A percentile compares a stretch with the other conserved stretches of the same genome.
These are phyloP conservation scores for Limanda limanda DNA, from an alignment of 2,113 vertebrate genomes.

Conservation along the genomic window DNA sequence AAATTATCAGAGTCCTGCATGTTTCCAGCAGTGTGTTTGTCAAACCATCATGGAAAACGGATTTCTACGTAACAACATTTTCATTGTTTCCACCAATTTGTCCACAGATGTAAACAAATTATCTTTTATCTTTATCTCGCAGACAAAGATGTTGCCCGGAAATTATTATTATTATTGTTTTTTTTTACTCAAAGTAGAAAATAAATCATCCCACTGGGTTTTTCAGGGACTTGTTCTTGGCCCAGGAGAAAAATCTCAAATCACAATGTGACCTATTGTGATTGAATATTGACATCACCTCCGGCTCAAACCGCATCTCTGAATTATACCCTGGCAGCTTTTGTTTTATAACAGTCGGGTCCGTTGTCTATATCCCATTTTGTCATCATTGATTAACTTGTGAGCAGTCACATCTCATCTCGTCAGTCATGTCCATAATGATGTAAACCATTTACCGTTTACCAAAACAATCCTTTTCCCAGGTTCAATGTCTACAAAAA, in stretches of 20 bases:
- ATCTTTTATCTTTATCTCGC: not conserved
- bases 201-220: not conserved
- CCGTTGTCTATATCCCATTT: constrained; percentile 22
- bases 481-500: not conserved
- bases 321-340: constrained; percentile 18
- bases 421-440: not conserved
- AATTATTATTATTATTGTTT: not conserved
- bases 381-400: constrained; percentile 3
- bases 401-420: not conserved
- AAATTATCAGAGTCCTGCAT: too few species aligned
- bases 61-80: too few species aligned
- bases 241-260: not conserved
- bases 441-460: not conserved
- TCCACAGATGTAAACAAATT: not conserved
- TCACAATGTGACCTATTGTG: constrained; percentile 16
- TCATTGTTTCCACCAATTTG: not conserved
- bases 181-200: not conserved
- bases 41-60: too few species aligned
- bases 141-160: not conserved
- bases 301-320: constrained; percentile 24
- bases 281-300: constrained; percentile 60
- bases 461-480: not conserved
- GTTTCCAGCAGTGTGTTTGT: too few species aligned
- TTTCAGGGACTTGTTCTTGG: not conserved
- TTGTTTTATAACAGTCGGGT: constrained; percentile 22